Percentiles rank a stretch among this genome's conserved stretches.
These are phyloP conservation scores for Dolichallabes microphthalmus DNA, from an alignment of 2,113 vertebrate species.

Conservation along the genomic window DNA sequence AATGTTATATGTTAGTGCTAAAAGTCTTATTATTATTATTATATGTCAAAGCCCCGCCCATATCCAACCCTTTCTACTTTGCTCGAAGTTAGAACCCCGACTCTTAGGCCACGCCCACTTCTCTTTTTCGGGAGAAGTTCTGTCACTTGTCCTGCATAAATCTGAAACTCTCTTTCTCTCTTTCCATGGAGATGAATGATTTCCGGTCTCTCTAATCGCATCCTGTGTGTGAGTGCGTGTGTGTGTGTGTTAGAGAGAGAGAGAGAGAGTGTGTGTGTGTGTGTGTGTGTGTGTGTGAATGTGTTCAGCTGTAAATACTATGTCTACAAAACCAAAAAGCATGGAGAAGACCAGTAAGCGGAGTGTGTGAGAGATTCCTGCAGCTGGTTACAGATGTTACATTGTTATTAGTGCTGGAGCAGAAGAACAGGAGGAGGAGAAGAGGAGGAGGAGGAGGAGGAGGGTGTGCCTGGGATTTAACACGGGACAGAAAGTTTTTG, in stretches of 20 bases:
- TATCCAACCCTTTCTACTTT: background rate
- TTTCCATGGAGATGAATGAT: slow-evolving; percentile 22
- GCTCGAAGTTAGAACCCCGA: slow-evolving; percentile 42
- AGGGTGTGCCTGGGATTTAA: slow-evolving; percentile 14
- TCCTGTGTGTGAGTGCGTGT: background rate
- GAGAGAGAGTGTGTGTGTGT: background rate
- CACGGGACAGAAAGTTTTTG: background rate
- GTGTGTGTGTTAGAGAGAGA: background rate
- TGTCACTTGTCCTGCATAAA: background rate
- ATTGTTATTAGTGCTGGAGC: background rate
- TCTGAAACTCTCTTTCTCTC: background rate
- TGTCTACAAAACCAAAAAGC: background rate
- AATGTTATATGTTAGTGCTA: background rate
- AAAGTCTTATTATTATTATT: background rate
- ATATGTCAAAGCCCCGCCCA: background rate
- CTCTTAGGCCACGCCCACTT: slow-evolving; percentile 53
- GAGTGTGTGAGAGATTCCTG: background rate
- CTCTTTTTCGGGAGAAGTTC: slow-evolving; percentile 29
- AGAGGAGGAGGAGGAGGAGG: background rate
- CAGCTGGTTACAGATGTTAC: slow-evolving; percentile 1
- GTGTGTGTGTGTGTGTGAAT: slow-evolving; percentile 1
- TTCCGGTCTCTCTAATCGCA: slow-evolving; percentile 18
- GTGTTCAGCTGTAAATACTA: background rate
- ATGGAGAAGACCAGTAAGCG: background rate
- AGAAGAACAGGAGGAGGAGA: no score